Percentiles rank a stretch among this genome's conserved stretches.
Conservation (phyloP, 2,888 invertebrate genomes). For the Sepioteuthis lessoniana region DNA sequence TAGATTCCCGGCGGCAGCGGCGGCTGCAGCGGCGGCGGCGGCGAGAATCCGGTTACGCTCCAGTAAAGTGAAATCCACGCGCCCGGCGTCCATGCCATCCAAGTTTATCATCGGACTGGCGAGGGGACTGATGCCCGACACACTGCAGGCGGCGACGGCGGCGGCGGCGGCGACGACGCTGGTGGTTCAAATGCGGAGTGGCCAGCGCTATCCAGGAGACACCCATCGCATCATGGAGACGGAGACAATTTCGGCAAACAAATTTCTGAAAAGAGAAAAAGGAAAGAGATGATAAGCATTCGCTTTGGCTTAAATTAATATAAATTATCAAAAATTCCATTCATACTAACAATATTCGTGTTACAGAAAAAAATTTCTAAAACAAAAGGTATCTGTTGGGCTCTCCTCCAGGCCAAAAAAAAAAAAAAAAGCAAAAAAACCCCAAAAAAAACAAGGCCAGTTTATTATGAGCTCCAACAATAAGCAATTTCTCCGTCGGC, state of each 20-base stretch:
- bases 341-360: too few relatives aligned
- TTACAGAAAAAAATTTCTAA: too few relatives aligned
- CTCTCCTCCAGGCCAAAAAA: too few relatives aligned
- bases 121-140: neutral
- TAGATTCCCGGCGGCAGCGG: neutral
- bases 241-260: constrained; percentile 13
- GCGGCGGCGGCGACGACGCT: neutral
- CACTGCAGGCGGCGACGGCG: neutral
- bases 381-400: too few relatives aligned
- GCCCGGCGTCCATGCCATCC: constrained; percentile 46
- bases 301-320: too few relatives aligned
- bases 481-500: too few relatives aligned
- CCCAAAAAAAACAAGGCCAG: too few relatives aligned
- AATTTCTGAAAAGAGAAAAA: neutral
- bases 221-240: constrained; percentile 41
- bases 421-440: too few relatives aligned
- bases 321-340: too few relatives aligned
- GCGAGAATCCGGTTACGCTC: constrained; percentile 42
- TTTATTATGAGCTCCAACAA: too few relatives aligned
- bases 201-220: constrained; percentile 34
- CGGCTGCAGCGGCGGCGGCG: neutral
- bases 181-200: neutral
- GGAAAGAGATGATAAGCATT: too few relatives aligned
- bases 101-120: constrained; percentile 45
- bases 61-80: constrained; percentile 44